phyloP scores from a whole-genome alignment of 2,113 vertebrate species.

The Myxocyprinus asiaticus region DNA sequence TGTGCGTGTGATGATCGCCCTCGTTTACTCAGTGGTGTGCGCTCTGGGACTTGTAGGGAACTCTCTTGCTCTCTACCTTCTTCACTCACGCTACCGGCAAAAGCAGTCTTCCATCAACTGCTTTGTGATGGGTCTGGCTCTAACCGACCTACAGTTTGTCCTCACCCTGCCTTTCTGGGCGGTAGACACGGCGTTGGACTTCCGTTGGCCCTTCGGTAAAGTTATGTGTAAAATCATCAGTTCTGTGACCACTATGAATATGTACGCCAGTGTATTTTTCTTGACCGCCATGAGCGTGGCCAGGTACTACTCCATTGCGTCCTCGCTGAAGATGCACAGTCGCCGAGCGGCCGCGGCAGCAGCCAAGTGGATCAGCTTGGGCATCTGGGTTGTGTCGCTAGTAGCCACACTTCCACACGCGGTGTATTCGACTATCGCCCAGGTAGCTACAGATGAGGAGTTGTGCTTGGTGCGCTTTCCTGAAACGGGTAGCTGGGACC shows the following conservation, averaged over 20 bases:
- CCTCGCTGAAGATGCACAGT: slow-evolving; percentile 75
- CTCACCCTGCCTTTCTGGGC: slow-evolving; percentile 83
- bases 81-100: slow-evolving; percentile 73
- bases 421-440: slow-evolving; percentile 77
- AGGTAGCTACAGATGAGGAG: slow-evolving; percentile 75
- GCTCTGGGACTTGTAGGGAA: slow-evolving; percentile 80
- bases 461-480: slow-evolving; percentile 81
- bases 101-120: slow-evolving; percentile 79
- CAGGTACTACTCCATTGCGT: slow-evolving; percentile 77
- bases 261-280: slow-evolving; percentile 83
- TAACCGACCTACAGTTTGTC: slow-evolving; percentile 82
- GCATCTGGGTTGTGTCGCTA: slow-evolving; percentile 76
- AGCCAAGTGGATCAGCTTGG: slow-evolving; percentile 75
- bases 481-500: slow-evolving; percentile 75
- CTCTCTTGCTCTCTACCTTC: slow-evolving; percentile 77
- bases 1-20: slow-evolving; percentile 74
- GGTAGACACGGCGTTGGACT: slow-evolving; percentile 79
- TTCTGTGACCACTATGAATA: slow-evolving; percentile 81
- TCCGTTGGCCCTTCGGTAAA: slow-evolving; percentile 81
- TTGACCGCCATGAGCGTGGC: slow-evolving; percentile 81
- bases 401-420: slow-evolving; percentile 79
- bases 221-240: slow-evolving; percentile 82
- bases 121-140: slow-evolving; percentile 79
- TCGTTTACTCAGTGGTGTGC: slow-evolving; percentile 79
- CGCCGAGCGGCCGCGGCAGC: slow-evolving; percentile 59